Evolutionary conservation across 2,888 invertebrate species (phyloP), one percentile per base, ranked within the genome.

Genomic region (Drosophila rubida): DNA sequence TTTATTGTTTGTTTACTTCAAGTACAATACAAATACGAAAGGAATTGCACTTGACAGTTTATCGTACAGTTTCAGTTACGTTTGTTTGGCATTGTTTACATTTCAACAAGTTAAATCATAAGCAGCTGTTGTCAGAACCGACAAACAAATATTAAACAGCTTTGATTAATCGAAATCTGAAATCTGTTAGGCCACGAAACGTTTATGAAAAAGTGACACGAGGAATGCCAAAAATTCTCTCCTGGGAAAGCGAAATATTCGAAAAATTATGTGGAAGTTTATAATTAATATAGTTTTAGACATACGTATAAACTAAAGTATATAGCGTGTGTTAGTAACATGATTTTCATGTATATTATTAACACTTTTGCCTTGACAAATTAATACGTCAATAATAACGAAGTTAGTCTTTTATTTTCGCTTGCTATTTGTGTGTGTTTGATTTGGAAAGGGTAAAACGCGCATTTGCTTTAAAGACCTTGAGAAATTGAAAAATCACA

Each of bases 401-500:
- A 45, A 58, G 19, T 41, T 51, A 16, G 44, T 44, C 57, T 67
- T 45, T 53, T 39, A 51, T 45, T 25, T 46, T 25, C 32, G 32
- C 9, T 3, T 9, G 27, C 27, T 27, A 3, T 19, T 1, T 19
- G 19, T 19, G 19, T 19, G 27, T 42, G 11, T 30, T 45, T 35
- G 22, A 41, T 51, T 64, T 62, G 35, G 72, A 74, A 76, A 71
- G 72, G 77, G 75, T 48, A 77, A 69, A 76, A 67, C 58, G 49
- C 51, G 50, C 61, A 35, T 60, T 66, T 65, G 70, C 63, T 70
- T 68, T 57, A 23, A 59, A 81, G 81, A 87, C 80, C 80, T 81
- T 81, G 87, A 83, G 65, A 87, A 81, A 77, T 71, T 69, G 67
- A 80, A 81, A 81, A 81, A 80, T 81, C 80, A 83, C 57, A 81